A percentile compares a stretch with the other conserved stretches of the same genome.
These are phyloP conservation scores for Dynastes hyllus DNA, from an alignment of 2,888 invertebrate species.

Conservation along the genomic window DNA sequence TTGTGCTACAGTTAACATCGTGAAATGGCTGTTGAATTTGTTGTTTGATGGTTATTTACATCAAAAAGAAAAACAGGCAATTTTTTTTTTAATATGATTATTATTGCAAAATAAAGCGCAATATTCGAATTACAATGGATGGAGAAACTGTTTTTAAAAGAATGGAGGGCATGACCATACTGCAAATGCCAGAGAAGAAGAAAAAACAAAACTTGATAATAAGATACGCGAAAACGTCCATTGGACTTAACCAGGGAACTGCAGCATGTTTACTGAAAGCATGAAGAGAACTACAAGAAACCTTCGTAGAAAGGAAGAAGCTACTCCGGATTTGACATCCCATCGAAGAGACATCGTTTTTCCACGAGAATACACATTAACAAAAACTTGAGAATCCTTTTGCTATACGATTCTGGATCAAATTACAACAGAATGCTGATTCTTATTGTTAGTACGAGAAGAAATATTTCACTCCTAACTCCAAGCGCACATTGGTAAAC, in stretches of 20 bases:
- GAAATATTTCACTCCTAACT: no score
- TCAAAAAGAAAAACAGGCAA: conserved; percentile 2
- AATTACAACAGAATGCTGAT: not conserved
- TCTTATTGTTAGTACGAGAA: no score
- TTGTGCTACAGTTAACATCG: no score
- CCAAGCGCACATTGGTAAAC: no score
- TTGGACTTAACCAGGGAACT: no score
- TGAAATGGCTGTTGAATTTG: not conserved
- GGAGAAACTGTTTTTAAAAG: not conserved
- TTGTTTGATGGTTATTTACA: not conserved
- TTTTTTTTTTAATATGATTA: not conserved
- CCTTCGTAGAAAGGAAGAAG: not conserved
- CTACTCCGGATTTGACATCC: not conserved
- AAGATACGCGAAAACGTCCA: not conserved
- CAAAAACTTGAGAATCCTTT: no score
- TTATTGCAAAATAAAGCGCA: not conserved
- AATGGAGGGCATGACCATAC: not conserved
- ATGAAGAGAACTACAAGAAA: conserved; percentile 8
- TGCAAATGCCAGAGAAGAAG: no score
- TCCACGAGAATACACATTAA: no score
- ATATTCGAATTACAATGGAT: not conserved
- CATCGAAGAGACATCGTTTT: not conserved
- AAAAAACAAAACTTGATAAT: no score
- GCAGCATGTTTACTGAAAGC: conserved; percentile 15
- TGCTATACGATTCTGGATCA: no score